Evolutionary conservation across 92 coral and sea anemone species (phyloP).

Genomic region (Actinernus sp.): DNA sequence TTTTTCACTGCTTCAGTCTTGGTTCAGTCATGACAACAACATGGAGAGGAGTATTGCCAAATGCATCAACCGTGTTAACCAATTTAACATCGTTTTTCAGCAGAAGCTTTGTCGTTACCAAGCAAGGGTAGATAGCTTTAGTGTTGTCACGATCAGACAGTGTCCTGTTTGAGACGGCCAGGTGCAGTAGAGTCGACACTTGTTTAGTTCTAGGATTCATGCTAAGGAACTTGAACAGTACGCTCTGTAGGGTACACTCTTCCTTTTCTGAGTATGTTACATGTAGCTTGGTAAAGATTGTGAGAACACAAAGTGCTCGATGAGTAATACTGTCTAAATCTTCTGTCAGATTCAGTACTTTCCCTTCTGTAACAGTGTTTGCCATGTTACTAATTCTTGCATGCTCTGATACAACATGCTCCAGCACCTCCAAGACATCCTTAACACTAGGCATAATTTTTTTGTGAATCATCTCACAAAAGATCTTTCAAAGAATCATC

Average conservation of each 20-base stretch:
- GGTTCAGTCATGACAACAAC: slow-evolving; percentile 55
- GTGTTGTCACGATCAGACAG: slow-evolving; percentile 79
- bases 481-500: slow-evolving; percentile 80
- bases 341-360: slow-evolving; percentile 30
- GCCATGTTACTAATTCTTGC: slow-evolving; percentile 57
- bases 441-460: slow-evolving; percentile 55
- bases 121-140: slow-evolving; percentile 68
- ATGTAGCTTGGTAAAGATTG: slow-evolving; percentile 63
- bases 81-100: slow-evolving; percentile 69
- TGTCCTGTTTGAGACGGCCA: slow-evolving; percentile 70
- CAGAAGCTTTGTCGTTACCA: slow-evolving; percentile 54
- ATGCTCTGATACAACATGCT: slow-evolving; percentile 58
- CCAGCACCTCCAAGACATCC: slow-evolving; percentile 63
- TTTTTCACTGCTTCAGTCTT: slow-evolving; percentile 45
- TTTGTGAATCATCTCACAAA: slow-evolving; percentile 83
- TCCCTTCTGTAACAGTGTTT: slow-evolving; percentile 41
- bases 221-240: slow-evolving; percentile 56
- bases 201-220: slow-evolving; percentile 66
- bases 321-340: slow-evolving; percentile 67
- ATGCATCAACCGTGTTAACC: slow-evolving; percentile 62
- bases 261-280: slow-evolving; percentile 28
- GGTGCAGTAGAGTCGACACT: slow-evolving; percentile 65
- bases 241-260: slow-evolving; percentile 44
- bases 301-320: slow-evolving; percentile 70
- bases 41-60: slow-evolving; percentile 80